A percentile compares a stretch with the other conserved stretches of the same genome.
These are phyloP conservation scores for Hydrocynus forskahlii DNA, from an alignment of 2,797 vertebrate species.

Conservation along the genomic window DNA sequence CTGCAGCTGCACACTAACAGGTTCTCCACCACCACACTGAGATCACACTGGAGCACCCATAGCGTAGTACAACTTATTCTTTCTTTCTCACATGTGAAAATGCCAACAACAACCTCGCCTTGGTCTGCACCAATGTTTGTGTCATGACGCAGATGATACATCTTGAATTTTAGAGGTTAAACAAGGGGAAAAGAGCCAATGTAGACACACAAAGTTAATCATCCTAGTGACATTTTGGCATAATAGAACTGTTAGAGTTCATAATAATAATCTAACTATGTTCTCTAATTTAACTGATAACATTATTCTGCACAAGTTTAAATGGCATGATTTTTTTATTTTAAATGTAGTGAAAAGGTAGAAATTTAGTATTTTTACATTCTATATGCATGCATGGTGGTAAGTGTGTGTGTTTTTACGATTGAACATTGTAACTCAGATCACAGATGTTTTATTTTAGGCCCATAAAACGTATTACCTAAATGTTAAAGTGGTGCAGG, in stretches of 20 bases:
- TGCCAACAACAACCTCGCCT: background rate
- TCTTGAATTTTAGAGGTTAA: background rate
- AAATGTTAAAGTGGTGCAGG: background rate
- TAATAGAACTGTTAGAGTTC: no score
- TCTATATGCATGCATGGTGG: background rate
- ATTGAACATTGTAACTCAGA: background rate
- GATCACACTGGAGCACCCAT: constrained; percentile 22
- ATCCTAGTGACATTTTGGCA: background rate
- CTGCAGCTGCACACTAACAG: constrained; percentile 20
- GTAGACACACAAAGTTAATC: background rate
- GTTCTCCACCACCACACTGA: constrained; percentile 13
- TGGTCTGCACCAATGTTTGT: background rate
- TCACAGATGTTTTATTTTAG: background rate
- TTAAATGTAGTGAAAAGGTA: background rate
- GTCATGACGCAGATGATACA: background rate
- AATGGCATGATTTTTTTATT: no score
- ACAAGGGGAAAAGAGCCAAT: background rate
- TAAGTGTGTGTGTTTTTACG: background rate
- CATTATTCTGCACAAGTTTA: background rate
- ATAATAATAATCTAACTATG: no score
- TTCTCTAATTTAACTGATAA: background rate
- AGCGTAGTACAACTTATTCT: background rate
- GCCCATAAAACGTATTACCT: background rate
- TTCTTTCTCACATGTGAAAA: background rate
- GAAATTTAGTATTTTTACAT: background rate